Evolutionary conservation across 2,797 vertebrate species (phyloP), one percentile per base, ranked within the genome.

Genomic region (Gambusia yucatana): DNA sequence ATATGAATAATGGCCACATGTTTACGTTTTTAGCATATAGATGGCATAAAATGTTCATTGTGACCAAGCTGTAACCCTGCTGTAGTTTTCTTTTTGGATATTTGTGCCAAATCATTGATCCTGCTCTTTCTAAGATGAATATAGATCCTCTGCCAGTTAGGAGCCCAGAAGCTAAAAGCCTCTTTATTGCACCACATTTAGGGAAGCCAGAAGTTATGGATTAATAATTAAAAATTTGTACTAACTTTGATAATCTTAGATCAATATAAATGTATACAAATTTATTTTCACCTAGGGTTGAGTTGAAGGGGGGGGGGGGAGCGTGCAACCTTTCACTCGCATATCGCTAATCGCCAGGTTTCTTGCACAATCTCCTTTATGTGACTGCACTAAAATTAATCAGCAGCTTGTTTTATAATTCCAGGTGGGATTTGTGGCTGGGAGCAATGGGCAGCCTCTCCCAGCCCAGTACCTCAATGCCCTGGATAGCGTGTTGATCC

Each of bases 361-460:
- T 70, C 39, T 73, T 57, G 20, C 2, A 63, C 0, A 59, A 36
- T n/a, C 43, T 72, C 1, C 11, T 65, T 67, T 75, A 28, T 79
- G 65, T 78, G 72, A 82, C 10, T n/a, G 3, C 33, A 33, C 50
- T 70, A 1, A 80, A 47, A 75, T 0, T 87, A 80, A 91, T 69
- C 8, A 33, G 20, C 77, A 81, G 65, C 63, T 71, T 82, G 6
- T 86, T 88, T 87, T 90, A 25, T 83, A 52, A 77, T 90, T 93
- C 77, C 89, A 99, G 98, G 97, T 98, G 90, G 98, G 98, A 90
- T 99, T 98, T 90, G 96, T 98, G 92, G 97, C 97, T 76, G 98
- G 98, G 65, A 99, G 98, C 91, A 99, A 99, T 3, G 97, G 98
- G 57, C 98, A 98, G 93, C 96, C 96, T 4, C 97, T 99, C 84